Evolutionary conservation across 2,797 vertebrate species (phyloP).

Genomic region (Delichon dasypus): DNA sequence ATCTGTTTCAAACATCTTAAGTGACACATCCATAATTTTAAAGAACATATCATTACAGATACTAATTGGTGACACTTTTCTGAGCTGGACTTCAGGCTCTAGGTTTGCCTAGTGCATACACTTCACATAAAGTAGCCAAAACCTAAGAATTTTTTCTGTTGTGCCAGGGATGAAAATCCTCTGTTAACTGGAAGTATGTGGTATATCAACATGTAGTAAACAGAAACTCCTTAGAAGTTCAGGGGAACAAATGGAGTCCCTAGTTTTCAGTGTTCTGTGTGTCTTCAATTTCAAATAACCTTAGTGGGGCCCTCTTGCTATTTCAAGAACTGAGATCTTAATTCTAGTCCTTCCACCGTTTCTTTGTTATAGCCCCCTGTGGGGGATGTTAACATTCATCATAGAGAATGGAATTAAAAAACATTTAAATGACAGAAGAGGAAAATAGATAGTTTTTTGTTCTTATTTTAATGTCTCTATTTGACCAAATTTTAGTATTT

Average conservation of each 20-base stretch:
- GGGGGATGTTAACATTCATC: neutral
- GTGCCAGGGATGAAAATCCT: neutral
- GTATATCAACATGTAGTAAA: neutral
- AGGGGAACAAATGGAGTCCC: neutral
- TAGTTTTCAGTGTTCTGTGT: neutral
- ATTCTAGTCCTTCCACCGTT: neutral
- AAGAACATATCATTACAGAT: neutral
- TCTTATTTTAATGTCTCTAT: neutral
- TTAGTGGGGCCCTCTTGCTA: neutral
- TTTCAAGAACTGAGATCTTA: neutral
- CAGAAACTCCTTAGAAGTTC: neutral
- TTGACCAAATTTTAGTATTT: neutral
- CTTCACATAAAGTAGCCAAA: neutral
- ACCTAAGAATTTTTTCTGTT: neutral
- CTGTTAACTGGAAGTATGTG: neutral
- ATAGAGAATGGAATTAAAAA: neutral
- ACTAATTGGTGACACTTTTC: neutral
- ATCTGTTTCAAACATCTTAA: neutral
- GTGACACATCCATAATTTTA: fast-evolving
- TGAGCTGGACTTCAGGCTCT: neutral
- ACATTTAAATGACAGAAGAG: neutral
- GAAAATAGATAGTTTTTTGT: neutral
- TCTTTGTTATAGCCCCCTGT: neutral
- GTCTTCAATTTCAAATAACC: neutral
- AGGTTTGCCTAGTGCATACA: neutral